Evolutionary conservation across 2,888 invertebrate genomes (phyloP), one percentile per base, ranked within the genome.

Genomic region (Eucriotettix oculatus): DNA sequence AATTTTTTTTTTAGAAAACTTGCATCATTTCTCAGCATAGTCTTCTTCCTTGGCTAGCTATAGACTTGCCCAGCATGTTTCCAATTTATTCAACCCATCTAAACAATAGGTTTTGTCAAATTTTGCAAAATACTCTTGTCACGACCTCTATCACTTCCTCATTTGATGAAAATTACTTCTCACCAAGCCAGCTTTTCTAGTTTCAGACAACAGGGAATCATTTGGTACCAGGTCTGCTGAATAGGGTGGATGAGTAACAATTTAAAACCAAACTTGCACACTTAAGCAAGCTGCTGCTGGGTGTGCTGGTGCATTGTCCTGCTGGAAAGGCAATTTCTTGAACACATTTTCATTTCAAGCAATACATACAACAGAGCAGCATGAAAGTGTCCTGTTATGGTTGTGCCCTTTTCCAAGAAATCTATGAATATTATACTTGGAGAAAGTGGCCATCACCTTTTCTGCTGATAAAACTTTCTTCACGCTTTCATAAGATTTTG

Each of bases 401-500:
- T n/a, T n/a, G n/a, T n/a, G n/a, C n/a, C n/a, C n/a, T n/a, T n/a
- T n/a, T n/a, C n/a, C n/a, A n/a, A n/a, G 42, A 57, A 58, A 58
- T 71, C 69, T 56, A 68, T 68, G 61, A 64, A 64, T 10, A 70
- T 63, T 11, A 70, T 62, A 42, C 67, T 67, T 55, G 65, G 65
- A 12, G 66, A 59, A 69, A 9, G 67, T 65, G 10, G 67, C 67
- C 68, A 71, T 66, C 56, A 69, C 64, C 62, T 69, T 69, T 16
- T 66, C 66, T 60, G 68, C 66, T 29, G 65, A 68, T 57, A 42
- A 58, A 56, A 63, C 61, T 2, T 64, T 64, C 63, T 67, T 68
- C 60, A 61, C 60, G n/a, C n/a, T n/a, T n/a, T n/a, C n/a, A n/a
- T n/a, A n/a, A n/a, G n/a, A n/a, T n/a, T n/a, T n/a, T n/a, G n/a